phyloP scores from a whole-genome alignment of 2,113 vertebrate genomes.

The Maccullochella peelii region DNA sequence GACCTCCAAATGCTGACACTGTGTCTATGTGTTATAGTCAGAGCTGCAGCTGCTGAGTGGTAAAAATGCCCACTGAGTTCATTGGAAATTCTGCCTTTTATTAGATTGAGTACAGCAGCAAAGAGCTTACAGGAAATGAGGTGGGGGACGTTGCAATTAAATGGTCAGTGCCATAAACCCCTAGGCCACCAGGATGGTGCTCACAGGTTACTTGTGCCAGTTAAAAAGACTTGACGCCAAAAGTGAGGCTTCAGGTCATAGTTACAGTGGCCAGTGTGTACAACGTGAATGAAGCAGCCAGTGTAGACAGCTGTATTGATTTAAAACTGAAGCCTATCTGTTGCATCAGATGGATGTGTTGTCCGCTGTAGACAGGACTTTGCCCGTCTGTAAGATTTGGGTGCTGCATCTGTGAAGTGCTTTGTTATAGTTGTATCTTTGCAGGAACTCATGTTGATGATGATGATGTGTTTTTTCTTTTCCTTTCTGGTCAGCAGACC shows the following conservation, averaged over 20 bases:
- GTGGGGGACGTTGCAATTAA: conserved; percentile 9
- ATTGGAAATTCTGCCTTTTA: conserved; percentile 29
- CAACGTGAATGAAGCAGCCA: conserved; percentile 3
- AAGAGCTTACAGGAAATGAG: conserved; percentile 38
- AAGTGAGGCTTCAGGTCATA: background rate
- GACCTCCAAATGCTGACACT: background rate
- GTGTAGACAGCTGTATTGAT: conserved; percentile 21
- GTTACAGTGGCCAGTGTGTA: background rate
- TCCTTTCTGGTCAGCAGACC: background rate
- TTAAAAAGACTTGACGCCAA: background rate
- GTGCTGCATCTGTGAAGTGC: background rate
- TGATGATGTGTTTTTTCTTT: too few species aligned
- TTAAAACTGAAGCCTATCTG: conserved; percentile 1
- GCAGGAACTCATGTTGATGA: background rate
- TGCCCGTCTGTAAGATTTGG: background rate
- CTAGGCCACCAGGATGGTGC: background rate
- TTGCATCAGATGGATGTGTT: conserved; percentile 6
- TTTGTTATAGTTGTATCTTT: conserved; percentile 2
- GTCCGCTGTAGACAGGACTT: background rate
- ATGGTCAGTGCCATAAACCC: background rate
- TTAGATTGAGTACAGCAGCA: conserved; percentile 36
- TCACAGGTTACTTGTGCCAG: background rate
- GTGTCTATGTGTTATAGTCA: background rate
- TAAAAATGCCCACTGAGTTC: conserved; percentile 16
- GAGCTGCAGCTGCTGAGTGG: background rate